Base-by-base conservation (phyloP, 2,888 invertebrate species). In the Zaprionus obscuricornis region DNA sequence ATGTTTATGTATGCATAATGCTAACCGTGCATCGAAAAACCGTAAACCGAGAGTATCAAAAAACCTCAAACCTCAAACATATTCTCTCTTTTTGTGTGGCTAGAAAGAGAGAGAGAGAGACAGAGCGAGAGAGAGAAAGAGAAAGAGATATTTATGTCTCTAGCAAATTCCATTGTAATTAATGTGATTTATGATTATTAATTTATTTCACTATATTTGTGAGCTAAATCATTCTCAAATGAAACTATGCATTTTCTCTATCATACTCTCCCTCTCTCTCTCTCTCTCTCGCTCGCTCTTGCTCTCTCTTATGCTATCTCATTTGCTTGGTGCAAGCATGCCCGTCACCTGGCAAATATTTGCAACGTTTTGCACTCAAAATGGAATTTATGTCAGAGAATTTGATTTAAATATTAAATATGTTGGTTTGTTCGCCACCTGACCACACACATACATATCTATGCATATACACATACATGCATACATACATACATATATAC, bases 321-420 rank as follows among this genome's bases (percentile, higher is more conserved):
- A 43, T 31, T 42, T 17, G 6, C 14, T 18, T 26, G 17, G 37
- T 24, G 17, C 43, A 43, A 22, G 36, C 36, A 24, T 49, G 55
- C 31, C 43, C 37, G 36, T n/a, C 45, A 36, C 42, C 54, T 18
- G 43, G 27, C 55, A 77, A 74, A 69, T 58, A 74, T 66, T 77
- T 60, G 77, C 55, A 63, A 49, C 31, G 39, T 50, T 47, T 45
- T 39, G 40, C 57, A 36, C 18, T 22, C 50, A 24, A 54, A 65
- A 52, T 54, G 14, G 45, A 64, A 73, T 76, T 79, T 59, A 59
- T 66, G 40, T 50, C 20, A 17, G 36, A 59, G 59, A 70, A 73
- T 76, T 76, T 84, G 66, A 81, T 81, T 81, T 76, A 56, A 60
- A 73, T 73, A 77, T 81, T 79, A 66, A 79, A 76, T 69, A 36